Evolutionary conservation across 2,797 vertebrate species (phyloP), one percentile per base, ranked within the genome.

Genomic region (Adelosebastes latens): DNA sequence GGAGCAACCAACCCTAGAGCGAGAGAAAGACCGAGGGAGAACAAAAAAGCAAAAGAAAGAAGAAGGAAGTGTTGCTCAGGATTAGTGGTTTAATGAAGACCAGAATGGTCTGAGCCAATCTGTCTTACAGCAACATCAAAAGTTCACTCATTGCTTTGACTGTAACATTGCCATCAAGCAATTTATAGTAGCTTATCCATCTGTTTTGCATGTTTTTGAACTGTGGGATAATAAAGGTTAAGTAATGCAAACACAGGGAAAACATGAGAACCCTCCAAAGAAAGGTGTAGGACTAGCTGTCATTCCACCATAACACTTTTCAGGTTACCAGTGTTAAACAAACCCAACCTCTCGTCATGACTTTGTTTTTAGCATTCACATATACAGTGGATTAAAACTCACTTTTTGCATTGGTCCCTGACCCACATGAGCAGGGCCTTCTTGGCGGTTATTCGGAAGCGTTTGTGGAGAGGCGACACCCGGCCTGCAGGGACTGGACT

Each of bases 381-480:
- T 53, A 24, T 18, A 60, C 13, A 9, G 31, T 39, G 11, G 6
- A 22, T 39, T n/a, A 52, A n/a, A 36, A 79, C 91, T 42, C 36
- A 96, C 98, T 70, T 92, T 3, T 96, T 91, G 85, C 97, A 98
- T 12, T 97, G 97, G 52, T 97, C 96, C 88, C 96, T 96, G 61
- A 96, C 97, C 98, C 98, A 99, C 68, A 96, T 89, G 39, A 99
- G 94, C 74, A 99, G 95, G 66, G 95, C 93, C 83, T 97, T 98
- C 89, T 97, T 97, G 77, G 98, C 97, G 2, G 98, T 97, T 6
- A 96, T 67, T 81, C 96, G 94, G 95, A 97, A 97, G 58, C 92
- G 94, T 59, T 93, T 92, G 75, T 96, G 97, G 58, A 94, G 92
- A 1, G 93, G 93, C 0, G 94, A 94, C 3, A 77, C 63, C 58